These are phyloP conservation scores for Porites australiensis DNA, from an alignment of 64 coral and sea anemone genomes.

Conservation along the genomic window DNA sequence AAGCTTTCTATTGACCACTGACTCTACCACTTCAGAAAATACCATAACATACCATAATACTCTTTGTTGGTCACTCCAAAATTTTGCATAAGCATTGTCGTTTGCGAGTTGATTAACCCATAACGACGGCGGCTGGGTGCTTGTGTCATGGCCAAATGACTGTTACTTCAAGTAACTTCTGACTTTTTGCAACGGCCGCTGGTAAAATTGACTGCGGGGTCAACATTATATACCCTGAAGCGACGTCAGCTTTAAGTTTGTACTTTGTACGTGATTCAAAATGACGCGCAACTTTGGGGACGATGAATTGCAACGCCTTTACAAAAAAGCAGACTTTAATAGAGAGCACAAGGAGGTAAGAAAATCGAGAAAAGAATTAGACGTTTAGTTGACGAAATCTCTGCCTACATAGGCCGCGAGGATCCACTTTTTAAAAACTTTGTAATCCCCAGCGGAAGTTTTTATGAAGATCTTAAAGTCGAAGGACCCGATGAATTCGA, in stretches of 20 bases:
- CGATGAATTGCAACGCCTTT: neutral
- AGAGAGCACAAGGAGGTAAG: conserved; percentile 46
- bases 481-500: conserved; percentile 77
- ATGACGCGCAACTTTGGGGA: neutral
- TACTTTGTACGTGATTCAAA: neutral
- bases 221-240: neutral
- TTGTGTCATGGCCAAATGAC: too few relatives aligned
- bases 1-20: too few relatives aligned
- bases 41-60: too few relatives aligned
- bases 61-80: too few relatives aligned
- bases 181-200: too few relatives aligned
- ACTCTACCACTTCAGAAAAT: too few relatives aligned
- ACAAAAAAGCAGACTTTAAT: neutral
- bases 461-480: conserved; percentile 66
- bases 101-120: too few relatives aligned
- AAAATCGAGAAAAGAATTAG: conserved; percentile 47
- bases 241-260: neutral
- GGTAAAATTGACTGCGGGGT: too few relatives aligned
- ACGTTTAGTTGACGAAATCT: conserved; percentile 9
- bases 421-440: conserved; percentile 54
- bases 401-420: neutral
- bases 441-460: conserved; percentile 69
- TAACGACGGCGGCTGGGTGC: too few relatives aligned
- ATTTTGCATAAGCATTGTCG: too few relatives aligned
- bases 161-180: too few relatives aligned